Evolutionary conservation across 2,113 vertebrate species (phyloP), one percentile per base, ranked within the genome.

Genomic region (Orthonyx spaldingii): DNA sequence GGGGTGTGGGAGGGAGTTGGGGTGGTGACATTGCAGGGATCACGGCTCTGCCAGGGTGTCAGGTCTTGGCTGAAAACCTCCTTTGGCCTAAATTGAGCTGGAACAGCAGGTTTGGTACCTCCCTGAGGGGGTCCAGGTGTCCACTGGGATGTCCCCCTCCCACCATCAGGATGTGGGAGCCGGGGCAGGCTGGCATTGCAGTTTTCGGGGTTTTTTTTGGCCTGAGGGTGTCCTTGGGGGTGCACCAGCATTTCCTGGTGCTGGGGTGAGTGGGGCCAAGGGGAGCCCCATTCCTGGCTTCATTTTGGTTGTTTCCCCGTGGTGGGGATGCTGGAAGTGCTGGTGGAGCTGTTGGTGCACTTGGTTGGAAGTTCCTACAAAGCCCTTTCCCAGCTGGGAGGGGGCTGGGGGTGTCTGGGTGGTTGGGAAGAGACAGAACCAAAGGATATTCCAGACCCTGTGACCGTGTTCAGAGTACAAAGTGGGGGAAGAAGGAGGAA

Each of bases 101-200:
- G 44, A n/a, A 1, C 5, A 4, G 35, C 35, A 42, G 46, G 20
- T 30, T 47, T 75, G 81, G 22, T 50, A 16, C 30, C 13, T 53
- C 33, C 37, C 28, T 0, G 0, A 7, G 21, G 16, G 26, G 22
- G 4, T 20, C 23, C 1, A 1, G n/a, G 13, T 90, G 16, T 41
- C 37, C n/a, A 11, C 3, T 4, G 21, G 61, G 12, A 17, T 68
- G 11, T 14, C 10, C 7, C 11, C 8, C 2, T 10, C 5, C 10
- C 60, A 37, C 19, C 49, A 53, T 8, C 3, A 20, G 65, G 30
- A 6, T 46, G 30, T 46, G 35, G 35, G 53, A 66, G 28, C 9
- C 71, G 87, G 28, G 16, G 10, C 5, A n/a, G 18, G 46, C 21
- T 7, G 37, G 19, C 39, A 11, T 26, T 2, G 4, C 9, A 14